Evolutionary conservation across 2,797 vertebrate species (phyloP).

Genomic region (Antrozous pallidus): DNA sequence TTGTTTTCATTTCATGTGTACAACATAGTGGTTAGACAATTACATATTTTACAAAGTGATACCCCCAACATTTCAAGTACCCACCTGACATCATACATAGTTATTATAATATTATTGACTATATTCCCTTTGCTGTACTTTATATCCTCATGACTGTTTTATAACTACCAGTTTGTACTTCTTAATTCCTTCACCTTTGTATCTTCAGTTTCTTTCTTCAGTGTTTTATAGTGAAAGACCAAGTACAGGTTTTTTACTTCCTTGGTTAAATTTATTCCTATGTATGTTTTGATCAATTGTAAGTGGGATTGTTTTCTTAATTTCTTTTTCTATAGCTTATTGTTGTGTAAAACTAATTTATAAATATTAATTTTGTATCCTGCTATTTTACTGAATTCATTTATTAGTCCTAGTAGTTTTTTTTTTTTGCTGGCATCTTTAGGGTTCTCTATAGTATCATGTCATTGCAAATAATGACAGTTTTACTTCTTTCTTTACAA

Average conservation of each 20-base stretch:
- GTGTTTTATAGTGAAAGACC: background rate
- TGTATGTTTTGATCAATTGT: background rate
- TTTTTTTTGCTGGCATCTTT: background rate
- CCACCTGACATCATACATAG: too few relatives aligned
- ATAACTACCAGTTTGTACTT: too few relatives aligned
- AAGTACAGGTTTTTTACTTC: background rate
- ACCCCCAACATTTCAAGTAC: too few relatives aligned
- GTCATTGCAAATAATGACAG: background rate
- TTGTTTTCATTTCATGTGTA: too few relatives aligned
- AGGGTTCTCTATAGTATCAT: background rate
- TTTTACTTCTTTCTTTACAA: background rate
- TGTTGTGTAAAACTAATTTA: background rate
- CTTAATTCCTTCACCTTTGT: background rate
- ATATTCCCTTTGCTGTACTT: too few relatives aligned
- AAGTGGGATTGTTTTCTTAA: background rate
- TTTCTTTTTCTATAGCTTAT: background rate
- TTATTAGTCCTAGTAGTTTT: background rate
- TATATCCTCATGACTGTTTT: too few relatives aligned
- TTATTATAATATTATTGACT: too few relatives aligned
- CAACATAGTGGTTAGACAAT: too few relatives aligned
- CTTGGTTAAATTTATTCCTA: background rate
- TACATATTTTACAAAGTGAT: too few relatives aligned
- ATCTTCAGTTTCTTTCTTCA: background rate
- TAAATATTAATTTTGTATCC: background rate
- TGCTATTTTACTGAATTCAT: background rate